A percentile compares a stretch with the other conserved stretches of the same genome.
Conservation (phyloP, 2,888 invertebrate species). For the Prenolepis imparis region DNA sequence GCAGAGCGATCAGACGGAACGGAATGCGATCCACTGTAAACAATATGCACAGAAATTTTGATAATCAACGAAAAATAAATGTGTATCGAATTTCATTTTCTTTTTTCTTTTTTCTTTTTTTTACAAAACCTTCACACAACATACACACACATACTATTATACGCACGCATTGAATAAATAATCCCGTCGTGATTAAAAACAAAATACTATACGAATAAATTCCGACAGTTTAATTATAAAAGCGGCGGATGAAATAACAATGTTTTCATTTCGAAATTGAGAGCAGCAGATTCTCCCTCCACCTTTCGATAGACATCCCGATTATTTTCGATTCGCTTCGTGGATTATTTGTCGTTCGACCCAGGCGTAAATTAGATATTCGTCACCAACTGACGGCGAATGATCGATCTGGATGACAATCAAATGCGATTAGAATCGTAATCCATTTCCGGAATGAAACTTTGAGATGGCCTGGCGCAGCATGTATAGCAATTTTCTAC, state of each 20-base stretch:
- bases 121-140: slow-evolving; percentile 4
- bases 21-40: slow-evolving; percentile 36
- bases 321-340: slow-evolving; percentile 41
- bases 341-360: slow-evolving; percentile 41
- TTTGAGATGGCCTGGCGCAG: background rate
- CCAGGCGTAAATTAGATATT: slow-evolving; percentile 48
- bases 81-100: background rate
- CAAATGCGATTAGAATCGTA: slow-evolving; percentile 15
- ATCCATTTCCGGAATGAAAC: slow-evolving; percentile 27
- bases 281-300: slow-evolving; percentile 21
- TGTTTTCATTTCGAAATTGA: slow-evolving; percentile 39
- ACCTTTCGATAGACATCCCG: slow-evolving; percentile 6
- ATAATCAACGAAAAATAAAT: slow-evolving; percentile 20
- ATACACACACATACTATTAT: background rate
- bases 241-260: slow-evolving; percentile 42
- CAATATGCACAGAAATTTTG: background rate
- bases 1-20: slow-evolving; percentile 30
- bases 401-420: slow-evolving; percentile 26
- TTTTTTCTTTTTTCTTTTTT: background rate
- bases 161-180: background rate
- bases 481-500: background rate
- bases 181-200: slow-evolving; percentile 40
- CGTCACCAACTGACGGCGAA: slow-evolving; percentile 27
- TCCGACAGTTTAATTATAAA: slow-evolving; percentile 50
- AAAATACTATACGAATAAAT: slow-evolving; percentile 30